Evolutionary conservation across 2,113 vertebrate species (phyloP).

Genomic region (Serinus canaria): DNA sequence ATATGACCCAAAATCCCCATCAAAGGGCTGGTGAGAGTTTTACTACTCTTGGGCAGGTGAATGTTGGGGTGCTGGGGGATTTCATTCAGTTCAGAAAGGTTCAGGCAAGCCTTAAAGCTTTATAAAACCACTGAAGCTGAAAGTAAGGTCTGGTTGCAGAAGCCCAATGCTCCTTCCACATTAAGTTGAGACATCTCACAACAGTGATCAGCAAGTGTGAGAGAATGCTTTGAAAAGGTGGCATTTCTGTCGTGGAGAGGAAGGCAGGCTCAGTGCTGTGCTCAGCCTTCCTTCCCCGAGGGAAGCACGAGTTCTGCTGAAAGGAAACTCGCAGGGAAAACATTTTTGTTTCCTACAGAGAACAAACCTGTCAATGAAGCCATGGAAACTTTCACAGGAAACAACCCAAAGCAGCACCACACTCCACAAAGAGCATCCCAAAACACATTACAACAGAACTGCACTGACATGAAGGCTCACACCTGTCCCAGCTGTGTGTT

Average conservation of each 20-base stretch:
- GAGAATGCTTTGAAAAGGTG: not conserved
- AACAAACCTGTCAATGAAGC: conserved; percentile 28
- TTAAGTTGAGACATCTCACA: not conserved
- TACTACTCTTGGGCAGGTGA: not conserved
- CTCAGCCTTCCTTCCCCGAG: not conserved
- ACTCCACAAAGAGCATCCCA: conserved; percentile 44
- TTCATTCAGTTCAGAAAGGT: not conserved
- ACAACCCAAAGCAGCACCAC: not conserved
- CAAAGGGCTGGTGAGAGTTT: not conserved
- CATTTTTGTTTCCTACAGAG: not conserved
- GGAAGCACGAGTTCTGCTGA: not conserved
- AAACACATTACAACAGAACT: conserved; percentile 14
- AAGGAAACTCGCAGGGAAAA: not conserved
- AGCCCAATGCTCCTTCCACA: not conserved
- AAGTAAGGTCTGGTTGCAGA: not conserved
- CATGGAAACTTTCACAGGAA: conserved; percentile 42
- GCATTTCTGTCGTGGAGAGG: not conserved
- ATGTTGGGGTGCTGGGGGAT: not conserved
- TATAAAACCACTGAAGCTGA: not conserved
- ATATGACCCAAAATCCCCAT: not conserved
- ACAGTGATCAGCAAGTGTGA: not conserved
- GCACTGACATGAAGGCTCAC: conserved; percentile 16
- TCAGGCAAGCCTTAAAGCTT: not conserved
- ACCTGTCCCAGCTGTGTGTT: conserved; percentile 1
- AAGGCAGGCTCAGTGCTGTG: not conserved